Evolutionary conservation across 2,797 vertebrate genomes (phyloP).

Genomic region (Amphiprion clarkii): DNA sequence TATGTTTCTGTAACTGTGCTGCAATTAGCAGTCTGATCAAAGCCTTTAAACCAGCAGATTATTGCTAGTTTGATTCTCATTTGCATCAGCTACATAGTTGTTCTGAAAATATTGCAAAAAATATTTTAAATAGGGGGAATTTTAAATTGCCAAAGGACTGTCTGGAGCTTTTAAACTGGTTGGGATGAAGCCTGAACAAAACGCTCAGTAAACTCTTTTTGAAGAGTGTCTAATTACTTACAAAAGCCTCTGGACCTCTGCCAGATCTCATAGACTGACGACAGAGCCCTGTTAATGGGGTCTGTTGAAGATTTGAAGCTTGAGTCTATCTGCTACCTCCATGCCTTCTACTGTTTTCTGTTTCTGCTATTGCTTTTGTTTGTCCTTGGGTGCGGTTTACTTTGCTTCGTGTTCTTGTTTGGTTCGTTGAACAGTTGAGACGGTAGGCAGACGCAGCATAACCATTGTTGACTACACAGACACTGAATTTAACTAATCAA

Average conservation of each 20-base stretch:
- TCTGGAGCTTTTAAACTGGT: slow-evolving; percentile 47
- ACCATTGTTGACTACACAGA: not conserved
- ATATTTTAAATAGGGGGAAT: slow-evolving; percentile 25
- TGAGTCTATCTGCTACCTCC: slow-evolving; percentile 44
- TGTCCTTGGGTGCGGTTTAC: slow-evolving; percentile 11
- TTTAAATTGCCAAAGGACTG: slow-evolving; percentile 27
- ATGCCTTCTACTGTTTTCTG: slow-evolving; percentile 30
- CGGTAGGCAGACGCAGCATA: not conserved
- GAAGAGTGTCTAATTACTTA: slow-evolving; percentile 74
- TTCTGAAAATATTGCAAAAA: slow-evolving; percentile 1
- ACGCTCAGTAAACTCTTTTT: slow-evolving; percentile 59
- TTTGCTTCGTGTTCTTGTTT: slow-evolving; percentile 25
- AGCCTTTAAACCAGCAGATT: slow-evolving; percentile 26
- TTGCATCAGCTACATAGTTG: slow-evolving; percentile 20
- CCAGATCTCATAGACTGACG: slow-evolving; percentile 64
- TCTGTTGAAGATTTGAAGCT: slow-evolving; percentile 59
- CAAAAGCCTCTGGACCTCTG: slow-evolving; percentile 62
- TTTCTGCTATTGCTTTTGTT: slow-evolving; percentile 29
- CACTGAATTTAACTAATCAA: not conserved
- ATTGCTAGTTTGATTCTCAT: slow-evolving; percentile 25
- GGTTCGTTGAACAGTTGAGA: slow-evolving; percentile 9
- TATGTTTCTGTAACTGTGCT: slow-evolving; percentile 5
- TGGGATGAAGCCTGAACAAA: slow-evolving; percentile 68
- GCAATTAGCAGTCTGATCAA: slow-evolving; percentile 33
- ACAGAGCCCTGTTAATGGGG: slow-evolving; percentile 57